Percentiles rank a stretch among this genome's conserved stretches.
These are phyloP conservation scores for Mystacides longicornis DNA, from an alignment of 2,888 invertebrate species.

Conservation along the genomic window DNA sequence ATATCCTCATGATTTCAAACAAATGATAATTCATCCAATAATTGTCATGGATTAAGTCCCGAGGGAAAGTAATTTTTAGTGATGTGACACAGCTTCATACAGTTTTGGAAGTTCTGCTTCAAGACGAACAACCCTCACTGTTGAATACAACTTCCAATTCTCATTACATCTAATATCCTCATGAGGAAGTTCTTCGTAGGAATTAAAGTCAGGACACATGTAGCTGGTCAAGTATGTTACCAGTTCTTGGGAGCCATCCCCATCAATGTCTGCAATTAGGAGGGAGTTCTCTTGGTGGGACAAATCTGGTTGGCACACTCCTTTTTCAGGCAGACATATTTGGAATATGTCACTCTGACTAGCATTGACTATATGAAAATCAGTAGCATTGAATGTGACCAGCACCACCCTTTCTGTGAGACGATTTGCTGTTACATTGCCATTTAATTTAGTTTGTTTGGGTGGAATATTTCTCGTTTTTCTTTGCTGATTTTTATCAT, in stretches of 20 bases:
- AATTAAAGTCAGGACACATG: conserved; percentile 32
- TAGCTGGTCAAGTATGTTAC: conserved; percentile 70
- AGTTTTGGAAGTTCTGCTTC: conserved; percentile 67
- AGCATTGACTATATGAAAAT: conserved; percentile 67
- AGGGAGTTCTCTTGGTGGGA: conserved; percentile 65
- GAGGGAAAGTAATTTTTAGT: conserved; percentile 11
- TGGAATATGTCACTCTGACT: conserved; percentile 72
- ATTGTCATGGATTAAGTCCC: conserved; percentile 3
- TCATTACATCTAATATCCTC: conserved; percentile 34
- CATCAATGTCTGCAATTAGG: conserved; percentile 66
- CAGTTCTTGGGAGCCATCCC: conserved; percentile 68
- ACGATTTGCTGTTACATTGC: conserved; percentile 47
- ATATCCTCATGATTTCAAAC: too few species aligned
- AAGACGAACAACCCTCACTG: conserved; percentile 60
- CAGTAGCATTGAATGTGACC: conserved; percentile 68
- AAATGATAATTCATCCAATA: too few species aligned
- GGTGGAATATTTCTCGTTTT: conserved; percentile 20
- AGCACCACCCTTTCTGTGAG: conserved; percentile 68
- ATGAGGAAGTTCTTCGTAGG: conserved; percentile 31
- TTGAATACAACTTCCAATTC: conserved; percentile 58
- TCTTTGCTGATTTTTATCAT: conserved; percentile 9
- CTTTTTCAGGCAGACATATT: conserved; percentile 50
- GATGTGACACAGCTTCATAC: conserved; percentile 41
- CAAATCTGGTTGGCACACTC: conserved; percentile 66
- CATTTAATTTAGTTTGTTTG: conserved; percentile 32